Conservation (phyloP, 2,113 vertebrate species). For the Nanger granti region DNA sequence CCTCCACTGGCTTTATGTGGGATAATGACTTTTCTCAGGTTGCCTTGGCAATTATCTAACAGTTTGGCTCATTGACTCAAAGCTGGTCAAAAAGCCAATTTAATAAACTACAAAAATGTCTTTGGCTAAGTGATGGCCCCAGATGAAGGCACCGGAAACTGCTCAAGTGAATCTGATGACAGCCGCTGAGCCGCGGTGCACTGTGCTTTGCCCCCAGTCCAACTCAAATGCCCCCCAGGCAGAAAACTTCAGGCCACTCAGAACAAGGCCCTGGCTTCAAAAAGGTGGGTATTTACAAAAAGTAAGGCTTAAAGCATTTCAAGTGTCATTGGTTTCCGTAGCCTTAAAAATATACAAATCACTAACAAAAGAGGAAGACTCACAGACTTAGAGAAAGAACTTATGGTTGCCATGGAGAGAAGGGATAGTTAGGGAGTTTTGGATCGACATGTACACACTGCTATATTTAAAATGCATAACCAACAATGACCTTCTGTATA, state of each 20-base stretch:
- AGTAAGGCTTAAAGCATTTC: background rate
- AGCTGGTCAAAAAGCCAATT: slow-evolving; percentile 54
- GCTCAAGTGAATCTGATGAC: background rate
- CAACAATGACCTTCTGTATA: background rate
- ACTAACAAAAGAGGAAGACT: background rate
- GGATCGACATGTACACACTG: background rate
- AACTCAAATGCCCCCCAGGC: background rate
- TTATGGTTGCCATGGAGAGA: background rate
- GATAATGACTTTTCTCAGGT: slow-evolving; percentile 10
- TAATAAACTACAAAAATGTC: slow-evolving; percentile 55
- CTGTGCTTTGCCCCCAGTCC: background rate
- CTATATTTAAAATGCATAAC: background rate
- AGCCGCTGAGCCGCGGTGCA: background rate
- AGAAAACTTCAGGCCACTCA: background rate
- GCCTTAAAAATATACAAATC: background rate
- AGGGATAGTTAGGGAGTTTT: background rate
- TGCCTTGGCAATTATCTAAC: slow-evolving; percentile 52
- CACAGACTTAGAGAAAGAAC: background rate
- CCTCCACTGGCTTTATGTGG: background rate
- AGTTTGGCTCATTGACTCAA: slow-evolving; percentile 40
- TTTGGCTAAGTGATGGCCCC: slow-evolving; percentile 38
- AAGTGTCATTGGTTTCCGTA: background rate
- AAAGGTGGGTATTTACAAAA: background rate
- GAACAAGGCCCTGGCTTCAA: background rate
- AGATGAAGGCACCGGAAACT: background rate